Evolutionary conservation across 1,140 invertebrate species (phyloP), one percentile per base, ranked within the genome.

Genomic region (Atta cephalotes): DNA sequence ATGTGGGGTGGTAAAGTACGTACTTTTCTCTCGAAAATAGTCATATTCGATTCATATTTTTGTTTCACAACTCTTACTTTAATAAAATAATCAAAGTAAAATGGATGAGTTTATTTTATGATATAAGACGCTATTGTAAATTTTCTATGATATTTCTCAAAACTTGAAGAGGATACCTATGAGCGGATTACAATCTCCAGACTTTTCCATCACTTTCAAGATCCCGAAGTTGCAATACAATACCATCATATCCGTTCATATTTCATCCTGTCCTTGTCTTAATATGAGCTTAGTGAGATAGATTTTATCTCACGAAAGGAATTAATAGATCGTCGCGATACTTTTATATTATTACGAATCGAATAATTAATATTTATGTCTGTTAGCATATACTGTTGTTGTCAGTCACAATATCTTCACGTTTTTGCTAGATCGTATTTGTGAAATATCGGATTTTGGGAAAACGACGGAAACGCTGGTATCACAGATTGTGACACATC

Each of bases 401-500:
- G 56, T 60, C 56, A 49, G 21, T 82, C 25, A 31, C 18, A 31
- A 74, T 74, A 84, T 62, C 39, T 16, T 84, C 56, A n/a, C 14
- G 18, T 62, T 82, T 82, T 82, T 60, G 16, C 9, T 35, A 18
- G 25, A n/a, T 10, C 28, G 68, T 25, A 82, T 74, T 60, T 39
- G 21, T 28, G 70, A 31, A 62, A 60, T 31, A 65, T 45, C 65
- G 25, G 35, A 72, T 62, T 82, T 72, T 31, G 56, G 70, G 58
- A 10, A 70, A 68, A 63, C 39, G 62, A 6, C 62, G 87, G 66
- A 58, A 66, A 51, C 49, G 63, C n/a, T 49, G 62, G 35, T 31
- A 68, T 77, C 71, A 68, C 58, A 76, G 78, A 88, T 84, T 85
- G 85, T 88, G 81, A 86, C 62, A 87, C 25, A 87, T 63, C 72